Evolutionary conservation across 2,113 vertebrate genomes (phyloP).

Genomic region (Macrotis lagotis): DNA sequence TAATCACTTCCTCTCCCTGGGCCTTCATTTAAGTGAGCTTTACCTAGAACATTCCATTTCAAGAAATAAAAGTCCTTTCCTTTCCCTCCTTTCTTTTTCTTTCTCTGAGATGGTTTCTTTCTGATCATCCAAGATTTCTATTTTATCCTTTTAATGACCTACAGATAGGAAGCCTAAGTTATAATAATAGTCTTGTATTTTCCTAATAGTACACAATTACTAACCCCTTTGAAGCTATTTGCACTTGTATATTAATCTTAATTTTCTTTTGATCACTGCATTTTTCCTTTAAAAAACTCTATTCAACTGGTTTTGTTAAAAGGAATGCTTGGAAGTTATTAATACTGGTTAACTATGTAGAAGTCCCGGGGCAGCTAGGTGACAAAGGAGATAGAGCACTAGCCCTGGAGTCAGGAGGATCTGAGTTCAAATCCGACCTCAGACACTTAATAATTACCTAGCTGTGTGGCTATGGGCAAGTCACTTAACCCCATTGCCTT

Average conservation of each 20-base stretch:
- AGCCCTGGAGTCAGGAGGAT: too few species aligned
- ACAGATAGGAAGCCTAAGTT: not conserved
- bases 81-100: not conserved
- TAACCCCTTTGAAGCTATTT: not conserved
- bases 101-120: not conserved
- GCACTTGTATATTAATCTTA: not conserved
- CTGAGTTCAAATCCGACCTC: too few species aligned
- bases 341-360: not conserved
- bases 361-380: too few species aligned
- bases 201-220: not conserved
- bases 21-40: not conserved
- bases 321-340: not conserved
- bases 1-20: not conserved
- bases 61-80: not conserved
- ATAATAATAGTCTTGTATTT: not conserved
- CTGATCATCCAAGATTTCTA: not conserved
- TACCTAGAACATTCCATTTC: not conserved
- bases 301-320: not conserved
- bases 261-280: not conserved
- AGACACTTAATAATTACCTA: too few species aligned
- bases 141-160: not conserved
- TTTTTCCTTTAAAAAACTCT: not conserved
- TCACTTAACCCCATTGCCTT: too few species aligned
- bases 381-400: too few species aligned
- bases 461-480: too few species aligned